Evolutionary conservation across 1,140 invertebrate species (phyloP), one percentile per base, ranked within the genome.

Genomic region (Plutomurus gul): DNA sequence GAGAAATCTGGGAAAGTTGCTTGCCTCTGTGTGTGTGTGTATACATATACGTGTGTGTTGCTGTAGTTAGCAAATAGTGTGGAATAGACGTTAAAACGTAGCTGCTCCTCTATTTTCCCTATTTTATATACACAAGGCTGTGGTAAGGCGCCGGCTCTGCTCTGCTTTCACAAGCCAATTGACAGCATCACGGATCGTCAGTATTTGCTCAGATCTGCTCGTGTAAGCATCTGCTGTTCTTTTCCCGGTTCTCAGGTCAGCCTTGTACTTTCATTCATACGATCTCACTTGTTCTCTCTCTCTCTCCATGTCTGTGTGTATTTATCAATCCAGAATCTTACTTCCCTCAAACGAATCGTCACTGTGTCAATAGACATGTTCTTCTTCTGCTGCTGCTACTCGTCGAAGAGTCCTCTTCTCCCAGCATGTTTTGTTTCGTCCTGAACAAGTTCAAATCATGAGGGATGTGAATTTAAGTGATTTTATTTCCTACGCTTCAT

Each of bases 171-270:
- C 56, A 65, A 65, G 56, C 56, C 56, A 65, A 65, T 65, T 65
- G 56, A 65, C 56, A 65, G 56, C 56, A 65, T 65, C 56, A 65
- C 56, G 56, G 56, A 65, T 65, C 56, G 56, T 65, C 56, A 65
- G 56, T 65, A 65, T 65, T 65, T 65, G 56, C 27, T 65, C 56
- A 65, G 56, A 65, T 65, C 56, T 65, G 27, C 56, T 65, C 56
- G 56, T 65, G 56, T 65, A 65, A 65, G 56, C 56, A 65, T 65
- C 56, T 65, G 56, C 56, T 65, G 56, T 65, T 65, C 56, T 65
- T 65, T 65, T 65, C 30, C 27, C 27, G 11, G 56, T n/a, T 60
- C 51, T 60, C 25, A n/a, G 16, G 46, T 16, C 16, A 20, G 46
- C 13, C 20, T 5, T 43, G 1, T 1, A 43, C 10, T 43, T n/a